A percentile compares a stretch with the other conserved stretches of the same genome.
Conservation (phyloP, 2,888 invertebrate genomes). For the Dyspetes luteomarginatus region DNA sequence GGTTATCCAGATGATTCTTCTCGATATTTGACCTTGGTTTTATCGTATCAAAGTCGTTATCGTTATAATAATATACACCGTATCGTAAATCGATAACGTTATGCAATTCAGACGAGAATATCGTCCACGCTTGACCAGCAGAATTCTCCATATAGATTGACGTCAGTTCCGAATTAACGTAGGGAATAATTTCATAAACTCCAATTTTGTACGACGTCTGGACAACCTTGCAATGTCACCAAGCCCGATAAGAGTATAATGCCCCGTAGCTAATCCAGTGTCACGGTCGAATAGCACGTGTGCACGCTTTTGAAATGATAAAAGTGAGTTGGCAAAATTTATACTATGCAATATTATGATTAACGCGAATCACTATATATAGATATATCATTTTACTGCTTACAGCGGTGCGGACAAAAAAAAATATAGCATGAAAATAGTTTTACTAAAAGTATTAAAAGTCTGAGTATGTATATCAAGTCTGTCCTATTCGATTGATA, state of each 20-base stretch:
- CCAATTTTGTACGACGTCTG: not conserved
- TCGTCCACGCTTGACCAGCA: not conserved
- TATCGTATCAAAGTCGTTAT: slow-evolving; percentile 7
- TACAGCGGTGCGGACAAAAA: no score
- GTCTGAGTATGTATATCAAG: no score
- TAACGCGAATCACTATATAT: not conserved
- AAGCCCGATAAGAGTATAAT: not conserved
- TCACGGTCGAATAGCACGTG: not conserved
- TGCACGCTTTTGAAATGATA: not conserved
- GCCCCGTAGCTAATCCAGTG: not conserved
- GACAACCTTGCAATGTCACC: slow-evolving; percentile 3
- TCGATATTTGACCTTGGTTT: slow-evolving; percentile 44
- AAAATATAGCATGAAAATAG: no score
- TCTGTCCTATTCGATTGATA: no score
- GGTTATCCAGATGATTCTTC: slow-evolving; percentile 14
- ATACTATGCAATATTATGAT: no score
- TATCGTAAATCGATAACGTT: slow-evolving; percentile 37
- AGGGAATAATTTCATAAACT: not conserved
- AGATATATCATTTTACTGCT: no score
- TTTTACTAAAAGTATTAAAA: no score
- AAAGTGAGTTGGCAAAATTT: not conserved
- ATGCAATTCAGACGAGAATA: slow-evolving; percentile 27
- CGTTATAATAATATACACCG: slow-evolving; percentile 15
- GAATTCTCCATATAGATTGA: no score
- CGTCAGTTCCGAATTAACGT: slow-evolving; percentile 1